Evolutionary conservation across 2,113 vertebrate genomes (phyloP), one percentile per base, ranked within the genome.

Genomic region (Proterorhinus semilunaris): DNA sequence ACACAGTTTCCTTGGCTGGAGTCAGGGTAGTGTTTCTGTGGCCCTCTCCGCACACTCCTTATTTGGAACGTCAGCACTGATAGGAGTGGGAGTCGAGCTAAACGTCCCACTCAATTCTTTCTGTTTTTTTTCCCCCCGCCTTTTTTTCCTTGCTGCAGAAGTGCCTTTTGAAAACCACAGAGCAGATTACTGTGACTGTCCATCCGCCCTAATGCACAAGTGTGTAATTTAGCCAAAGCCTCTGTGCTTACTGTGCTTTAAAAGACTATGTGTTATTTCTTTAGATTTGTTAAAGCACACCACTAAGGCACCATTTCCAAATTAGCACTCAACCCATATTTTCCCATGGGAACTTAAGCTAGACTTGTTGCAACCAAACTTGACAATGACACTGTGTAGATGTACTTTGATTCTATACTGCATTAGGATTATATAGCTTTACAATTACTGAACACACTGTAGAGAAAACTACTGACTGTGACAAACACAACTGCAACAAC

Each of bases 61-160:
- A 88, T 88, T 91, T 86, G 91, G 90, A 91, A 89, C 89, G 89
- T 92, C 89, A 89, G 79, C 74, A 78, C 77, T 87, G 90, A 88
- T 89, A 87, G 78, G 87, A 90, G 86, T 81, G 67, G 89, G 88
- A 89, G 90, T 90, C 79, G 80, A 80, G 80, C 80, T 79, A 83
- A 81, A 84, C 87, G 85, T 90, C 85, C 87, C 83, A 84, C 89
- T 85, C 82, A 66, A 15, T 61, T 47, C 62, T 63, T 63, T 83
- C 80, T 84, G 70, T 85, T 71, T 86, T 71, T 86, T 81, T 67
- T 79, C 71, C 67, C 70, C 71, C 77, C 71, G 75, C 76, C 70
- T 84, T 69, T 80, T 74, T 76, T 76, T 72, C 82, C 68, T 50
- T 67, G 70, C 80, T 66, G 68, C 70, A 79, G 69, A 69, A 63